A percentile compares a stretch with the other conserved stretches of the same genome.
Evolutionary conservation across 2,797 vertebrate species (phyloP).

Genomic region (Amphiprion clarkii): DNA sequence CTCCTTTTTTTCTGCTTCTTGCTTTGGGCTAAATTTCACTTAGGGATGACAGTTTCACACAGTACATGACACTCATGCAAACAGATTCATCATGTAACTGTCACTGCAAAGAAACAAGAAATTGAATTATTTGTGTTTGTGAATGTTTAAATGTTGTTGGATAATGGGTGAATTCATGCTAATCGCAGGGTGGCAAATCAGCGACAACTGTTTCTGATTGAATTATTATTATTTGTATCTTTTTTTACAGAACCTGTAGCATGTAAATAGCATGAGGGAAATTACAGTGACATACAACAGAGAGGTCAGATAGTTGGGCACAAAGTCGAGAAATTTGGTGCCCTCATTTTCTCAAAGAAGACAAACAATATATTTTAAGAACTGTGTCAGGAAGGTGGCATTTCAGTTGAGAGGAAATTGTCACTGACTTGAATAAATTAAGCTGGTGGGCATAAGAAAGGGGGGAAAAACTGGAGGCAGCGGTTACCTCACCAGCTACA

Average conservation of each 20-base stretch:
- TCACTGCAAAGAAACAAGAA: not conserved
- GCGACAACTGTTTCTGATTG: constrained; percentile 67
- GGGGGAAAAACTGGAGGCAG: constrained; percentile 6
- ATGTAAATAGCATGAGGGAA: constrained; percentile 21
- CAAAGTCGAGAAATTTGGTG: not conserved
- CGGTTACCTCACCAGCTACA: constrained; percentile 52
- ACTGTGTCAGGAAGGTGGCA: constrained; percentile 31
- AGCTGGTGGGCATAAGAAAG: constrained; percentile 17
- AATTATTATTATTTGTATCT: not conserved
- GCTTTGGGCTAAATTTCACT: constrained; percentile 17
- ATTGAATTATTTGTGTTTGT: constrained; percentile 19
- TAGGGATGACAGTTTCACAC: constrained; percentile 19
- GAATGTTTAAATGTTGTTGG: constrained; percentile 19
- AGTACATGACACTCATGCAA: not conserved
- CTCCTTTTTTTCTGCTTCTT: constrained; percentile 1
- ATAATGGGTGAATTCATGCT: constrained; percentile 1
- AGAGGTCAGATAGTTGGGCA: not conserved
- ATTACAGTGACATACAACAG: constrained; percentile 12
- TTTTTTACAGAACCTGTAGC: constrained; percentile 10
- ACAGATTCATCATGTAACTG: not conserved
- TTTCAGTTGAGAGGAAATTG: constrained; percentile 3
- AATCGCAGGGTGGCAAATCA: constrained; percentile 33
- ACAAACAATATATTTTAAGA: constrained; percentile 2
- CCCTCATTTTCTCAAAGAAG: not conserved
- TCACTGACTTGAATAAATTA: constrained; percentile 14